phyloP scores from a whole-genome alignment of 2,113 vertebrate species.

The Nesoenas mayeri region DNA sequence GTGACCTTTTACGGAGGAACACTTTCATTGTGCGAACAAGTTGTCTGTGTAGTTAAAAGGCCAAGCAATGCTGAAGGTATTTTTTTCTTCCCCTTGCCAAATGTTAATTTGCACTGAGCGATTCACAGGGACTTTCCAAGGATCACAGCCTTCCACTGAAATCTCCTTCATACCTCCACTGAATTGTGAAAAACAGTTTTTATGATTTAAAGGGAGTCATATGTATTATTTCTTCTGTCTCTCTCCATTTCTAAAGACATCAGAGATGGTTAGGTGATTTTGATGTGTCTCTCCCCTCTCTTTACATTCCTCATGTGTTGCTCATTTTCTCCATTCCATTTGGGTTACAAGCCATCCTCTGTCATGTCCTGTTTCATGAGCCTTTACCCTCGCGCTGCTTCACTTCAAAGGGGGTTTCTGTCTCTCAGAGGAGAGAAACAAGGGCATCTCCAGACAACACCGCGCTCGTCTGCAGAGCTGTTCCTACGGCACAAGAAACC shows the following conservation, averaged over 20 bases:
- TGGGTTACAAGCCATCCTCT: slow-evolving; percentile 53
- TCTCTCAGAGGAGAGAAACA: slow-evolving; percentile 11
- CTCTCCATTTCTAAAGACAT: slow-evolving; percentile 40
- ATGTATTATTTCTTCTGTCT: slow-evolving; percentile 18
- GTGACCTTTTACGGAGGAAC: slow-evolving; percentile 43
- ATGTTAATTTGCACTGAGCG: not conserved
- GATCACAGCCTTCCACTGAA: slow-evolving; percentile 27
- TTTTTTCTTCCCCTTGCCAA: not conserved
- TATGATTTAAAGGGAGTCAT: slow-evolving; percentile 30
- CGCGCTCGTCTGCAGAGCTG: not conserved
- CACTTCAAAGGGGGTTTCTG: slow-evolving; percentile 18
- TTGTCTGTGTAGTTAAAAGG: not conserved
- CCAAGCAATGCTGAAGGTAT: slow-evolving; percentile 30
- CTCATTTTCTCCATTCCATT: slow-evolving; percentile 59
- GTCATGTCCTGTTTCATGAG: slow-evolving; percentile 27
- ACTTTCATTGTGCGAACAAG: not conserved
- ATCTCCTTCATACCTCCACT: slow-evolving; percentile 29
- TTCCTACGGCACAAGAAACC: not conserved
- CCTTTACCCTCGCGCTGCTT: slow-evolving; percentile 27
- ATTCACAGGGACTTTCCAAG: not conserved
- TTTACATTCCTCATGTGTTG: slow-evolving; percentile 52
- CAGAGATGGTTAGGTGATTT: slow-evolving; percentile 53
- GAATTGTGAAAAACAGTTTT: slow-evolving; percentile 13
- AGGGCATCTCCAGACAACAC: slow-evolving; percentile 9
- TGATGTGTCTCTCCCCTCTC: slow-evolving; percentile 24